phyloP scores from a whole-genome alignment of 1,140 invertebrate genomes.

The Drosophila malerkotliana region DNA sequence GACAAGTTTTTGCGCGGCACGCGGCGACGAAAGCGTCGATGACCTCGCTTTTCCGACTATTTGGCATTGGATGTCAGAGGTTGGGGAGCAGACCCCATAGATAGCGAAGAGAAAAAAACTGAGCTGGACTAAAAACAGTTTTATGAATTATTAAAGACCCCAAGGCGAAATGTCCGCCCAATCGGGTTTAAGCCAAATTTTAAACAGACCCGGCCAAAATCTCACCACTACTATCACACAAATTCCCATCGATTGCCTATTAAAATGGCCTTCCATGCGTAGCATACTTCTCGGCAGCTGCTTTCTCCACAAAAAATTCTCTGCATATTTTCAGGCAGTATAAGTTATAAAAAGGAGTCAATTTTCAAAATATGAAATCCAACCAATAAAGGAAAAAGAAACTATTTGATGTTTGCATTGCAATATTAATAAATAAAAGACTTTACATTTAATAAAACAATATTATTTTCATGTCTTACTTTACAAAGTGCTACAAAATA shows the following conservation, averaged over 20 bases:
- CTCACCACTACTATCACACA: neutral
- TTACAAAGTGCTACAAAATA: neutral
- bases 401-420: neutral
- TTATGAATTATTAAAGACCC: slow-evolving; percentile 38
- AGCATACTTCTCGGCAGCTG: slow-evolving; percentile 27
- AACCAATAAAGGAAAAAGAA: neutral
- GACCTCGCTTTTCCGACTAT: slow-evolving; percentile 34
- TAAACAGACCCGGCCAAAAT: neutral
- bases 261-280: slow-evolving; percentile 5
- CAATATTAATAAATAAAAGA: slow-evolving; percentile 40
- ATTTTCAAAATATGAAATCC: slow-evolving; percentile 1
- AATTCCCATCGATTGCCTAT: neutral
- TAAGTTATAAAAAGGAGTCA: neutral
- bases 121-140: slow-evolving; percentile 14
- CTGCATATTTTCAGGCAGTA: slow-evolving; percentile 14
- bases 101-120: neutral
- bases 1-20: slow-evolving; percentile 38
- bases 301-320: slow-evolving; percentile 5
- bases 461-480: neutral
- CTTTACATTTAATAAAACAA: neutral
- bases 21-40: slow-evolving; percentile 33
- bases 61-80: slow-evolving; percentile 15
- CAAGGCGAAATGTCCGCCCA: neutral
- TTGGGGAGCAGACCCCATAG: neutral
- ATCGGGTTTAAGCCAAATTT: neutral